phyloP scores from a whole-genome alignment of 2,888 invertebrate species.

The Eilema sororculum region DNA sequence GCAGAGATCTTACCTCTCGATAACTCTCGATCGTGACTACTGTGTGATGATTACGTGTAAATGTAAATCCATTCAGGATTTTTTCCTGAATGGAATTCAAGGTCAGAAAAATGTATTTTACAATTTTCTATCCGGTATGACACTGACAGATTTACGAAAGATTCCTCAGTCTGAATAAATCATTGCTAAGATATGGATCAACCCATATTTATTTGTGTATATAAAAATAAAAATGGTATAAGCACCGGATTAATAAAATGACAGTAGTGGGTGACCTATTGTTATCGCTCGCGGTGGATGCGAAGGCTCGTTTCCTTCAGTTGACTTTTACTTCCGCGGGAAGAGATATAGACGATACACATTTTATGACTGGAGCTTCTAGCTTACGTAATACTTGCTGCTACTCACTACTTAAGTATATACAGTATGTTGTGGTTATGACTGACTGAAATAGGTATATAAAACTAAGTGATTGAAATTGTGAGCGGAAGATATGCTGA shows the following conservation, averaged over 20 bases:
- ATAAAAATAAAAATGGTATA: neutral
- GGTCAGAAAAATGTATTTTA: no score
- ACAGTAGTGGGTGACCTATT: slow-evolving; percentile 10
- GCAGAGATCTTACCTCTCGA: no score
- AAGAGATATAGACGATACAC: slow-evolving; percentile 8
- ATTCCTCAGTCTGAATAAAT: neutral
- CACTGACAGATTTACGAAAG: neutral
- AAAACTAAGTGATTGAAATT: neutral
- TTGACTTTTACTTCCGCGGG: slow-evolving; percentile 9
- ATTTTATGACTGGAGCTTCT: slow-evolving; percentile 10
- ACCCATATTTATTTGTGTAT: neutral
- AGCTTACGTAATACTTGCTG: neutral
- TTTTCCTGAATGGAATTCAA: no score
- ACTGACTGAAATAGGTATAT: neutral
- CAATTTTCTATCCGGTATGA: no score
- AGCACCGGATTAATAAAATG: slow-evolving; percentile 18
- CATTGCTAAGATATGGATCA: neutral
- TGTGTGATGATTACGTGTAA: no score
- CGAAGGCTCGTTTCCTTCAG: slow-evolving; percentile 15
- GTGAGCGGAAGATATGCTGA: neutral
- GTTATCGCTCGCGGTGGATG: slow-evolving; percentile 6
- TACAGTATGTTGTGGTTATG: neutral
- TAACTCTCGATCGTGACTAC: no score
- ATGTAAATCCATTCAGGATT: no score
- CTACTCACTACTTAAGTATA: neutral